A percentile compares a stretch with the other conserved stretches of the same genome.
Conservation (phyloP, 2,797 vertebrate species). For the Glossophaga mutica region DNA sequence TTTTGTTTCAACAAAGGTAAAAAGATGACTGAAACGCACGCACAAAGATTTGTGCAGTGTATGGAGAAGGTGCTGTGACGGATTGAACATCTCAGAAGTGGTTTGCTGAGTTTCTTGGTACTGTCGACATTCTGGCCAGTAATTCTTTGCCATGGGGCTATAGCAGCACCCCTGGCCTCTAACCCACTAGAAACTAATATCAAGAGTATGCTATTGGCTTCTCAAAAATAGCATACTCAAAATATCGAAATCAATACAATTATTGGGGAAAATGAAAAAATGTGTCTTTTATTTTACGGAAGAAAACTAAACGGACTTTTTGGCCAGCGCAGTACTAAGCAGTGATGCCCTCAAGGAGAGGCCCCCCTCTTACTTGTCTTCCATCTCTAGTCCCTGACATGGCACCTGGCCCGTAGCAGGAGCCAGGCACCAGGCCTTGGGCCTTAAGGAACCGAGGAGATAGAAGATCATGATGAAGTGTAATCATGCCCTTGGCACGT, state of each 20-base stretch:
- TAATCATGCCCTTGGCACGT: not conserved
- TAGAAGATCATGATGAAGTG: not conserved
- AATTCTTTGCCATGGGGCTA: not conserved
- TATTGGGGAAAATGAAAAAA: not conserved
- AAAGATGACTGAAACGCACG: not conserved
- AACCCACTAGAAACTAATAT: not conserved
- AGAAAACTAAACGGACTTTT: not conserved
- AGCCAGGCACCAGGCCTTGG: not conserved
- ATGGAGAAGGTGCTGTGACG: not conserved
- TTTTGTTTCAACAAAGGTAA: not conserved
- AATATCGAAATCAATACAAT: not conserved
- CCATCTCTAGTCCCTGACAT: not conserved
- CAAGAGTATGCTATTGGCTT: not conserved
- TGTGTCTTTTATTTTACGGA: not conserved
- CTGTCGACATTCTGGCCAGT: not conserved
- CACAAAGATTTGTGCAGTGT: not conserved
- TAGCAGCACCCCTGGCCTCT: not conserved
- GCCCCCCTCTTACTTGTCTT: not conserved
- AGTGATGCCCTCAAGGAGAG: not conserved
- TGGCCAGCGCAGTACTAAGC: not conserved
- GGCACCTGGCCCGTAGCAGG: not conserved
- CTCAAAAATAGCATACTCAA: not conserved
- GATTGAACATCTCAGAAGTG: not conserved
- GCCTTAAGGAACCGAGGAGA: not conserved
- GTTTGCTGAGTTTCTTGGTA: not conserved